Percentiles rank a stretch among this genome's conserved stretches.
phyloP scores from a whole-genome alignment of 2,888 invertebrate genomes.

The Dryobotodes eremita region DNA sequence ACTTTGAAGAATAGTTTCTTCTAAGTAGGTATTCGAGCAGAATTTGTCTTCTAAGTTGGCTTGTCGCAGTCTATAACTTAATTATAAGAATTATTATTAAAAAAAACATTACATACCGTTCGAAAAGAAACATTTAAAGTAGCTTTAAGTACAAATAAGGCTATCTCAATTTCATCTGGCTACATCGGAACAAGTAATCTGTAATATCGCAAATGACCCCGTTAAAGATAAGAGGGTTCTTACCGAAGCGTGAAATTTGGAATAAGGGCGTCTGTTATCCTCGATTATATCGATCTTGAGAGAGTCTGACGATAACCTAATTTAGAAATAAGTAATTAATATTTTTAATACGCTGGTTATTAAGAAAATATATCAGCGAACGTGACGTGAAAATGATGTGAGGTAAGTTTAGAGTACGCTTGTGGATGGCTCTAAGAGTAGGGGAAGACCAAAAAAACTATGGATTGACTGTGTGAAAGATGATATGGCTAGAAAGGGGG shows the following conservation, averaged over 20 bases:
- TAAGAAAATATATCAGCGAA: background rate
- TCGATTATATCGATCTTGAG: constrained; percentile 30
- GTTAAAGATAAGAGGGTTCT: constrained; percentile 35
- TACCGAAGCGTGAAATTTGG: constrained; percentile 52
- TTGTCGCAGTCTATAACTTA: too few relatives aligned
- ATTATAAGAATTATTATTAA: too few relatives aligned
- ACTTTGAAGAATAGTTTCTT: too few relatives aligned
- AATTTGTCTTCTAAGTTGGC: too few relatives aligned
- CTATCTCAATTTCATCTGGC: constrained; percentile 33
- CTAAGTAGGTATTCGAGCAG: too few relatives aligned
- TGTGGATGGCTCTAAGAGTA: background rate
- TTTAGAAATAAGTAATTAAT: constrained; percentile 22
- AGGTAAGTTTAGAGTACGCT: background rate
- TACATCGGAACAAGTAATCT: constrained; percentile 36
- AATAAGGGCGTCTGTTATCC: constrained; percentile 43
- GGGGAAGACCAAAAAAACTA: background rate
- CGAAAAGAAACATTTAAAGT: background rate
- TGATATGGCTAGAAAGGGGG: background rate
- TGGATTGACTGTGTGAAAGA: background rate
- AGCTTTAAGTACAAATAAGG: background rate
- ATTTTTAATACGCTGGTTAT: background rate
- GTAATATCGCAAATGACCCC: constrained; percentile 47
- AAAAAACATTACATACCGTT: too few relatives aligned
- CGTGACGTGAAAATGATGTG: background rate
- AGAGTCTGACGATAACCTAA: constrained; percentile 6